Percentiles rank a stretch among this genome's conserved stretches.
These are phyloP conservation scores for Uria lomvia DNA, from an alignment of 2,113 vertebrate species.

Conservation along the genomic window DNA sequence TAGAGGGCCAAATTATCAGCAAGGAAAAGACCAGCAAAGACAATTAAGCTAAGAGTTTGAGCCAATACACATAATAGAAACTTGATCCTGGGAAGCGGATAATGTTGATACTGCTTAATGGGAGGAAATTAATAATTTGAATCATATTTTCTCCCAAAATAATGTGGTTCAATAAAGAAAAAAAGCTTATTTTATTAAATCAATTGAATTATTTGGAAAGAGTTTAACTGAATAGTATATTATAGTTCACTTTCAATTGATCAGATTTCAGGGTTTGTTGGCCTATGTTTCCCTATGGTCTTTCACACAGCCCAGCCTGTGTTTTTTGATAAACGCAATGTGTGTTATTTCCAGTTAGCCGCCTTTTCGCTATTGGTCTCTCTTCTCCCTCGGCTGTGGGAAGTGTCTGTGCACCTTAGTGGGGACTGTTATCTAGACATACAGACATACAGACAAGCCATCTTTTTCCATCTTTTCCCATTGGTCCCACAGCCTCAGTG, in stretches of 20 bases:
- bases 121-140: conserved; percentile 42
- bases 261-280: not conserved
- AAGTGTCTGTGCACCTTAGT: not conserved
- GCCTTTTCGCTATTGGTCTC: not conserved
- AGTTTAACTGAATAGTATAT: not conserved
- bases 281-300: not conserved
- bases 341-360: not conserved
- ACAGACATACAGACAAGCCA: fast-evolving
- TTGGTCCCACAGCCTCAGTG: not conserved
- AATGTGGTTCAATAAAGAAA: conserved; percentile 6
- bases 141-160: conserved; percentile 1
- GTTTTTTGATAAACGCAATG: not conserved
- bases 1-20: not conserved
- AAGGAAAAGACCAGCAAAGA: not conserved
- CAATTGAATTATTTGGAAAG: not conserved
- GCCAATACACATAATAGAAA: conserved; percentile 9
- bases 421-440: too few relatives aligned
- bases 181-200: conserved; percentile 1
- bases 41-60: not conserved
- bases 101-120: conserved; percentile 1
- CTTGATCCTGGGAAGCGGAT: not conserved
- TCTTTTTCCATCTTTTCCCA: not conserved
- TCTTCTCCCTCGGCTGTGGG: not conserved
- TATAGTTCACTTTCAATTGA: not conserved
- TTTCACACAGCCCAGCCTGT: not conserved